Evolutionary conservation across 2,797 vertebrate species (phyloP).

Genomic region (Pyrrhura leucotis): DNA sequence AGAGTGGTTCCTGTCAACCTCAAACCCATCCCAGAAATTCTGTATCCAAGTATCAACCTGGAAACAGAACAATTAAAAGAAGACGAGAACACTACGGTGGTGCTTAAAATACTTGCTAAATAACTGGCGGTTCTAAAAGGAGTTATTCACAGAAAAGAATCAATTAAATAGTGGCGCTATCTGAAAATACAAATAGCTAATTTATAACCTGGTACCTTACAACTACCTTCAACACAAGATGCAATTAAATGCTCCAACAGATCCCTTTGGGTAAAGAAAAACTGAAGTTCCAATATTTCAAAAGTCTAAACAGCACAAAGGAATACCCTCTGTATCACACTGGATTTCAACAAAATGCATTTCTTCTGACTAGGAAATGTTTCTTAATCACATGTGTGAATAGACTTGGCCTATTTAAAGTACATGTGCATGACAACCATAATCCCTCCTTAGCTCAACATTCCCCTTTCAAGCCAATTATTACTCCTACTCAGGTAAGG

Average conservation of each 20-base stretch:
- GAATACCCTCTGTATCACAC: neutral
- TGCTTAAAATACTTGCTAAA: neutral
- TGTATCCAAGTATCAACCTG: rapidly evolving
- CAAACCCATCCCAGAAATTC: neutral
- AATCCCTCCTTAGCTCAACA: neutral
- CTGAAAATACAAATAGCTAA: neutral
- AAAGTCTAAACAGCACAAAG: neutral
- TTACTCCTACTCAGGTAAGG: neutral
- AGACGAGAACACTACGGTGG: neutral
- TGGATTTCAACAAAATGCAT: neutral
- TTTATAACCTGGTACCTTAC: neutral
- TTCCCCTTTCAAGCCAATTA: neutral
- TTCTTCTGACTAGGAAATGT: neutral
- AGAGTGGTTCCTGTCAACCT: neutral
- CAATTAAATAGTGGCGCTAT: neutral
- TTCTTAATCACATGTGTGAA: neutral
- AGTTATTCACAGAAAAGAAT: neutral
- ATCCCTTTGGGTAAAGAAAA: neutral
- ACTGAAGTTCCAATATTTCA: neutral
- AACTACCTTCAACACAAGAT: neutral
- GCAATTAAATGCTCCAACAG: neutral
- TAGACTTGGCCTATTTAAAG: neutral
- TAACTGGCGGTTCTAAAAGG: neutral
- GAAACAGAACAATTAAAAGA: neutral
- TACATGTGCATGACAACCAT: rapidly evolving